Evolutionary conservation across 2,113 vertebrate genomes (phyloP).

Genomic region (Numida meleagris): DNA sequence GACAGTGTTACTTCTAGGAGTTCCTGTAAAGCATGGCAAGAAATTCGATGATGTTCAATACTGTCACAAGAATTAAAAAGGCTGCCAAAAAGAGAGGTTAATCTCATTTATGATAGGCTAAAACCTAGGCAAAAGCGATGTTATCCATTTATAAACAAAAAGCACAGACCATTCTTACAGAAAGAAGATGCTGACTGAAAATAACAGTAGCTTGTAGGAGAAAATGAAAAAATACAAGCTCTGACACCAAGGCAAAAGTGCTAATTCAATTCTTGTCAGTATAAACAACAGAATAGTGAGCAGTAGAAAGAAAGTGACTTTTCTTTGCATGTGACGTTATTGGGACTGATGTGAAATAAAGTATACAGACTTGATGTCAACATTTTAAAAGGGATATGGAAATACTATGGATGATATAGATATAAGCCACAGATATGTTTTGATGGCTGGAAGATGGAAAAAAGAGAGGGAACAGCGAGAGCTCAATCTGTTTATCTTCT

Average conservation of each 20-base stretch:
- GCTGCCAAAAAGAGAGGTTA: not conserved
- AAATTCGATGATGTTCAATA: not conserved
- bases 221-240: not conserved
- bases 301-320: conserved; percentile 58
- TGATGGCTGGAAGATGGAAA: not conserved
- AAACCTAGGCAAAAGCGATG: not conserved
- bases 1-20: not conserved
- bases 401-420: not conserved
- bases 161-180: not conserved
- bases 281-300: conserved; percentile 57
- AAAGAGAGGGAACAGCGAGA: conserved; percentile 24
- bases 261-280: conserved; percentile 56
- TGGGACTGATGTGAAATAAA: conserved; percentile 54
- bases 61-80: not conserved
- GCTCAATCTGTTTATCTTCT: conserved; percentile 59
- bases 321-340: conserved; percentile 52
- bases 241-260: conserved; percentile 21
- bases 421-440: conserved; percentile 48
- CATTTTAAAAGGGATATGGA: conserved; percentile 29
- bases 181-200: conserved; percentile 1
- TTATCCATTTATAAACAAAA: not conserved
- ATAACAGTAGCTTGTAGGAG: not conserved
- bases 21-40: not conserved
- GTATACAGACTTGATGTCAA: conserved; percentile 34
- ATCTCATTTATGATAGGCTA: not conserved